Evolutionary conservation across 2,888 invertebrate species (phyloP), one percentile per base, ranked within the genome.

Genomic region (Corbicula japonica): DNA sequence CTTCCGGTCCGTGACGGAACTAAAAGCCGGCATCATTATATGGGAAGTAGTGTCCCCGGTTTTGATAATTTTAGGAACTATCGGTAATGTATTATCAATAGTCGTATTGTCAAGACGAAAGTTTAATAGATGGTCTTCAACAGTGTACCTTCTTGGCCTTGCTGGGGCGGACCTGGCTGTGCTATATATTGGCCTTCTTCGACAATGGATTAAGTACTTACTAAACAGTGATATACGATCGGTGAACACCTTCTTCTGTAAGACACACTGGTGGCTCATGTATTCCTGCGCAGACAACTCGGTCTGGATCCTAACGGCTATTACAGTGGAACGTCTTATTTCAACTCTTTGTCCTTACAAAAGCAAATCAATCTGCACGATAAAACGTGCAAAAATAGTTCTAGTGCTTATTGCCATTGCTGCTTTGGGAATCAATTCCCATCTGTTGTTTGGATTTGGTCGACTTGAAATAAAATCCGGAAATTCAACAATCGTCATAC

Each of bases 251-350:
- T 58, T 60, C 2, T 46, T 78, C 12, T 88, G 88, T 38, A 85
- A 88, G 76, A 52, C 89, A 5, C 87, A 90, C 71, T 75, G 76
- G 30, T 88, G 86, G 80, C 46, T 89, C 44, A 86, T 88, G 69
- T 91, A 89, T 69, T 70, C 79, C 23, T 77, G 83, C n/a, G 76
- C 88, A 4, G 87, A 91, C 69, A 72, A 86, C 18, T 86, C 89
- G 5, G 87, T 88, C 10, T 91, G 91, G 91, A 82, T 89, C 8
- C 81, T 91, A 8, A 86, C 86, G 26, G 83, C 87, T 26, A 86
- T 91, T 35, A 90, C 89, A 10, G 71, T 86, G 5, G 91, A 91
- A 61, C 73, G 91, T 15, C 80, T 88, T 2, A 54, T 91, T 15
- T 87, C 88, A 10, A 88, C 90, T 6, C 85, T 86, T 58, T 69